A percentile compares a stretch with the other conserved stretches of the same genome.
phyloP scores from a whole-genome alignment of 37 sponge, comb jelly and placozoan species.

The Eunapius fragilis region DNA sequence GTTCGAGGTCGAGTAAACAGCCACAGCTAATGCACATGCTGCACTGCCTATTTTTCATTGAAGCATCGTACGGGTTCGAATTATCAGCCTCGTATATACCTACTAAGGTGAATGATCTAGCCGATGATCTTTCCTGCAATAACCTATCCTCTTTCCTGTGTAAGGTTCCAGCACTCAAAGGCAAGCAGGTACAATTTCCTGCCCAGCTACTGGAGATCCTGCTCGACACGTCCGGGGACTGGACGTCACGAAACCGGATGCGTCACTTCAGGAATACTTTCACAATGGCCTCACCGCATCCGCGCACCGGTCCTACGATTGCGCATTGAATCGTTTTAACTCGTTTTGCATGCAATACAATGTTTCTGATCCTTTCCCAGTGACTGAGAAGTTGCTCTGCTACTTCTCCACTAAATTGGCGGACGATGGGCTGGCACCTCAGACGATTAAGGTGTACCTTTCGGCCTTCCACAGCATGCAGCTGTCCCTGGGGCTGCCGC shows the following conservation, averaged over 20 bases:
- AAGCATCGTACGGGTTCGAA: constrained; percentile 1
- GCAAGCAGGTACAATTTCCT: too few relatives aligned
- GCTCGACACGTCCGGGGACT: too few relatives aligned
- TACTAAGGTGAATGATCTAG: constrained; percentile 22
- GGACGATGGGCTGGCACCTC: background rate
- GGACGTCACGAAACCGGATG: too few relatives aligned
- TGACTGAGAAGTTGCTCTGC: background rate
- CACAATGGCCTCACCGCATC: too few relatives aligned
- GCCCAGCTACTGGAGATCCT: too few relatives aligned
- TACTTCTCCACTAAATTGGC: background rate
- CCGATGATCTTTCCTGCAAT: constrained; percentile 54
- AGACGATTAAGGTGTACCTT: background rate
- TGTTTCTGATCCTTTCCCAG: background rate
- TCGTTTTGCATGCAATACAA: background rate
- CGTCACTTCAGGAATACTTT: too few relatives aligned
- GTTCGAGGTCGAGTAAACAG: background rate
- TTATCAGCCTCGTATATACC: too few relatives aligned
- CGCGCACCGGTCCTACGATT: background rate
- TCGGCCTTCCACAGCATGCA: background rate
- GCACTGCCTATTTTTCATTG: constrained; percentile 6
- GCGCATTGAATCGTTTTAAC: background rate
- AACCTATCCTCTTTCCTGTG: constrained; percentile 28
- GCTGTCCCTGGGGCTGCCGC: background rate
- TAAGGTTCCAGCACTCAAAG: constrained; percentile 20
- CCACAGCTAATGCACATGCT: constrained; percentile 4